These are phyloP conservation scores for Mustela lutreola DNA, from an alignment of 2,113 vertebrate species.

Conservation along the genomic window DNA sequence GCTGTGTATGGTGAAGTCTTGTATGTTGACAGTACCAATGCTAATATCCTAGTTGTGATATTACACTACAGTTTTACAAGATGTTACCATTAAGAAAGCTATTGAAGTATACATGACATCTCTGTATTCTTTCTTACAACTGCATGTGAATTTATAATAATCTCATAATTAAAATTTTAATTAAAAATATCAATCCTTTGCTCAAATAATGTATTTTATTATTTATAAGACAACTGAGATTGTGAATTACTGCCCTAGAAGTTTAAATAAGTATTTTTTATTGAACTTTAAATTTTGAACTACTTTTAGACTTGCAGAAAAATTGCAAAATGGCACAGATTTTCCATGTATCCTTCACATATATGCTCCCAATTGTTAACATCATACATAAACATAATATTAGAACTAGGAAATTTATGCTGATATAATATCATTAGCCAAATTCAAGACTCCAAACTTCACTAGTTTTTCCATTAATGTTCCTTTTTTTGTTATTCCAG, in stretches of 20 bases:
- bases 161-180: not conserved
- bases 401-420: not conserved
- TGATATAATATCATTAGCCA: not conserved
- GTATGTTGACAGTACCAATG: not conserved
- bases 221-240: not conserved
- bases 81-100: not conserved
- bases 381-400: not conserved
- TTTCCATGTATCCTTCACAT: not conserved
- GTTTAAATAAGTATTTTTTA: not conserved
- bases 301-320: not conserved
- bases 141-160: not conserved
- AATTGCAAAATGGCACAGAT: not conserved
- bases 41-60: not conserved
- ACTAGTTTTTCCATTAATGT: not conserved
- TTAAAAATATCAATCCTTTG: not conserved
- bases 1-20: not conserved
- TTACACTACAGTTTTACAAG: not conserved
- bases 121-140: not conserved
- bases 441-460: not conserved
- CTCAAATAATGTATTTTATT: not conserved
- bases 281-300: not conserved
- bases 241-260: not conserved
- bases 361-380: not conserved
- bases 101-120: not conserved
- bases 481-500: not conserved